phyloP scores from a whole-genome alignment of 2,888 invertebrate species.

The Heliconius ethilla region DNA sequence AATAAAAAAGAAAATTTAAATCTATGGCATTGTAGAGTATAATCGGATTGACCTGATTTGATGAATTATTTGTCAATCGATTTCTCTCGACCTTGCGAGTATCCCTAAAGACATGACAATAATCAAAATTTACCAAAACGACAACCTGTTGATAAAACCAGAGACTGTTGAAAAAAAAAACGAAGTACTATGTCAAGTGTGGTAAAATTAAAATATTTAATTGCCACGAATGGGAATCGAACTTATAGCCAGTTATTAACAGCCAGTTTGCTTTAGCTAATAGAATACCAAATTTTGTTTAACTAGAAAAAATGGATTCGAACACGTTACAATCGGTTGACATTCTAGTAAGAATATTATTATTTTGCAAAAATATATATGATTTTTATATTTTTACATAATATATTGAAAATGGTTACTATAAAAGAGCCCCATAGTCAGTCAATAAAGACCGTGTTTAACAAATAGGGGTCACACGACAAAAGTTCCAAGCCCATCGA shows the following conservation, averaged over 20 bases:
- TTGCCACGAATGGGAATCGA: background rate
- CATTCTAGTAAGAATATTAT: background rate
- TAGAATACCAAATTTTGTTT: background rate
- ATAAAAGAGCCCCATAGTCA: background rate
- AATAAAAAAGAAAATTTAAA: no score
- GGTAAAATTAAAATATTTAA: background rate
- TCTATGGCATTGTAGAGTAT: no score
- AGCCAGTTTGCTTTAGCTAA: no score
- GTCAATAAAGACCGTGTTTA: slow-evolving; percentile 1
- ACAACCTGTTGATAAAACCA: no score
- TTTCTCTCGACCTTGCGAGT: no score
- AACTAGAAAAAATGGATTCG: background rate
- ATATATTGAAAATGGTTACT: background rate
- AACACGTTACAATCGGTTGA: no score
- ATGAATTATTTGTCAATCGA: no score
- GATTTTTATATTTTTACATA: background rate
- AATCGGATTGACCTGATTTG: no score
- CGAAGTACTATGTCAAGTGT: no score
- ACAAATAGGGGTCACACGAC: slow-evolving; percentile 24
- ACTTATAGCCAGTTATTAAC: background rate
- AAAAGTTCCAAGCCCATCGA: slow-evolving; percentile 17
- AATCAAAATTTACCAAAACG: no score
- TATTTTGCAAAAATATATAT: background rate
- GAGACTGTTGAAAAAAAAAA: no score
- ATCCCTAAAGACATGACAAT: no score